A percentile compares a stretch with the other conserved stretches of the same genome.
phyloP scores from a whole-genome alignment of 2,888 invertebrate species.

The Ichneumon xanthorius region DNA sequence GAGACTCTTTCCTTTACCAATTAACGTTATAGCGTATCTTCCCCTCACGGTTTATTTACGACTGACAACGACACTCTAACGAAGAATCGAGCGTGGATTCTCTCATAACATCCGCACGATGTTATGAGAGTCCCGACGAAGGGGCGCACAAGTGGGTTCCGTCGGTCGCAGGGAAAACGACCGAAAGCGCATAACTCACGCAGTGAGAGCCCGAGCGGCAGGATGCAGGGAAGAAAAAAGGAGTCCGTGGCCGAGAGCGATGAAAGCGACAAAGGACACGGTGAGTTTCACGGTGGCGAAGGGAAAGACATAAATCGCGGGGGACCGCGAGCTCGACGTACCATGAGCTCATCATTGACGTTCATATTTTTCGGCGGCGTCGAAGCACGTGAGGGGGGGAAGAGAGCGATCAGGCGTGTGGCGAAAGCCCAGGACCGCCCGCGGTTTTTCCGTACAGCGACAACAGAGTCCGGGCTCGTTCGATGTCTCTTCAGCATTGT shows the following conservation, averaged over 20 bases:
- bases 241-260: constrained; percentile 57
- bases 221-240: constrained; percentile 46
- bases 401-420: constrained; percentile 46
- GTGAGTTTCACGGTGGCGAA: constrained; percentile 51
- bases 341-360: constrained; percentile 57
- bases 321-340: constrained; percentile 49
- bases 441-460: constrained; percentile 30
- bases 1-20: constrained; percentile 67
- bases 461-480: constrained; percentile 4
- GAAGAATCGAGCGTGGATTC: constrained; percentile 26
- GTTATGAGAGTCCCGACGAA: constrained; percentile 52
- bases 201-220: constrained; percentile 24
- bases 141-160: constrained; percentile 53
- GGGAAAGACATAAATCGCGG: constrained; percentile 61
- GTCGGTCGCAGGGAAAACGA: constrained; percentile 60
- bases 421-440: constrained; percentile 52
- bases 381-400: constrained; percentile 29
- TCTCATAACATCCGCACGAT: constrained; percentile 37
- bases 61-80: constrained; percentile 50
- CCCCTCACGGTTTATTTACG: constrained; percentile 59
- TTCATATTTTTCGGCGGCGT: constrained; percentile 62
- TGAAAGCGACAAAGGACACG: constrained; percentile 60
- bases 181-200: constrained; percentile 27
- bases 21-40: constrained; percentile 58
- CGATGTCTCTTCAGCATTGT: neutral